phyloP scores from a whole-genome alignment of 2,113 vertebrate genomes.

The Clarias magur region DNA sequence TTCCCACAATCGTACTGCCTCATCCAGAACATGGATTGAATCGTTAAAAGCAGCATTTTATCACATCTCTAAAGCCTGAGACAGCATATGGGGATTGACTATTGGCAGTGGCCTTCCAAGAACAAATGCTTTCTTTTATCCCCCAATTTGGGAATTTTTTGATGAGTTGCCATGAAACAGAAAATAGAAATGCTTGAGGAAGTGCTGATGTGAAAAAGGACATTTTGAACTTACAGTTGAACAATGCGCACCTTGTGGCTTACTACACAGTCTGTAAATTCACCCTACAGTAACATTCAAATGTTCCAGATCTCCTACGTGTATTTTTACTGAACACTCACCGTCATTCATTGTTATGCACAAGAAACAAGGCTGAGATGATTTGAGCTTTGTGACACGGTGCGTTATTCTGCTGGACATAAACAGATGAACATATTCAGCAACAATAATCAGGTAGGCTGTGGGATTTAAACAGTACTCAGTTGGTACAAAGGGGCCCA shows the following conservation, averaged over 20 bases:
- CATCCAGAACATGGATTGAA: constrained; percentile 42
- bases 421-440: too few species aligned
- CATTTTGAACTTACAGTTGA: neutral
- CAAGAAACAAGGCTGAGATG: too few species aligned
- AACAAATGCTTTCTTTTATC: constrained; percentile 24
- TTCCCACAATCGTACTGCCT: constrained; percentile 36
- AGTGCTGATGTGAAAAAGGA: neutral
- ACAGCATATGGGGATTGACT: constrained; percentile 39
- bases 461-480: too few species aligned
- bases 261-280: neutral
- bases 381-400: too few species aligned
- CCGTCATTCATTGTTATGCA: too few species aligned
- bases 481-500: too few species aligned
- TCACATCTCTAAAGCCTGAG: constrained; percentile 40
- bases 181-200: constrained; percentile 14
- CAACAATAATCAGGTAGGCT: too few species aligned
- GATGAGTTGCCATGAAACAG: constrained; percentile 34
- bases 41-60: constrained; percentile 42
- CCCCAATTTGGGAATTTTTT: constrained; percentile 10
- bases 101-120: constrained; percentile 15
- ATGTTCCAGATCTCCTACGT: neutral
- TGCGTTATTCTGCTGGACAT: too few species aligned
- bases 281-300: neutral
- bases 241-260: neutral
- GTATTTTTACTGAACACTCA: neutral